A percentile compares a stretch with the other conserved stretches of the same genome.
These are phyloP conservation scores for Pangasius sanitwongsei DNA, from an alignment of 2,797 vertebrate species.

Conservation along the genomic window DNA sequence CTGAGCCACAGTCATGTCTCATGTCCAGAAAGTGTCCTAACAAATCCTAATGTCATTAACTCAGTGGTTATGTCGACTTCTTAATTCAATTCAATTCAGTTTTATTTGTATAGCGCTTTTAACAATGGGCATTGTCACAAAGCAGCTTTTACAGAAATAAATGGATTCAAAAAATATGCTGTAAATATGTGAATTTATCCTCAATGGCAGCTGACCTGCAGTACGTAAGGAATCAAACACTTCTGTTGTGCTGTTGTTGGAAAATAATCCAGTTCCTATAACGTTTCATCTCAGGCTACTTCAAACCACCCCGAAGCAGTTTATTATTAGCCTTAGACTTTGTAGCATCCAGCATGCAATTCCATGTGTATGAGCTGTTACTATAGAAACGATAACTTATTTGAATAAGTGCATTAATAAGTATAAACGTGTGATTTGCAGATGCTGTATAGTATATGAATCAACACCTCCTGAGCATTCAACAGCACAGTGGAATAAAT, in stretches of 20 bases:
- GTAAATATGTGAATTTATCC: too few relatives aligned
- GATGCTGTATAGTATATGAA: not conserved
- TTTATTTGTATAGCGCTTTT: too few relatives aligned
- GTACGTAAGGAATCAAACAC: not conserved
- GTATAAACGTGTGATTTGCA: not conserved
- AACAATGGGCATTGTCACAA: too few relatives aligned
- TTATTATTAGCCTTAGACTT: not conserved
- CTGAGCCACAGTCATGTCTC: not conserved
- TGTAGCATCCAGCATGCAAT: not conserved
- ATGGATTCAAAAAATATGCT: too few relatives aligned
- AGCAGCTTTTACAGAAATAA: too few relatives aligned
- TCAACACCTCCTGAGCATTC: not conserved
- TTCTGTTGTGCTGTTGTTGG: not conserved
- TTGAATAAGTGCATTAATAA: not conserved
- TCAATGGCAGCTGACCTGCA: too few relatives aligned
- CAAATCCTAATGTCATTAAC: not conserved
- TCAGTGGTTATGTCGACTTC: not conserved
- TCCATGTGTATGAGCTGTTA: not conserved
- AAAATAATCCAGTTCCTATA: not conserved
- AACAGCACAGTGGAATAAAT: not conserved
- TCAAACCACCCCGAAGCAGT: not conserved
- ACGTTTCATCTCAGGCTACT: not conserved
- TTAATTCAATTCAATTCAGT: not conserved
- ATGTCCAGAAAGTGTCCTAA: not conserved
- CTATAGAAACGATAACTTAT: not conserved